Conservation (phyloP, 2,888 invertebrate genomes). For the Drosophila demipolita region DNA sequence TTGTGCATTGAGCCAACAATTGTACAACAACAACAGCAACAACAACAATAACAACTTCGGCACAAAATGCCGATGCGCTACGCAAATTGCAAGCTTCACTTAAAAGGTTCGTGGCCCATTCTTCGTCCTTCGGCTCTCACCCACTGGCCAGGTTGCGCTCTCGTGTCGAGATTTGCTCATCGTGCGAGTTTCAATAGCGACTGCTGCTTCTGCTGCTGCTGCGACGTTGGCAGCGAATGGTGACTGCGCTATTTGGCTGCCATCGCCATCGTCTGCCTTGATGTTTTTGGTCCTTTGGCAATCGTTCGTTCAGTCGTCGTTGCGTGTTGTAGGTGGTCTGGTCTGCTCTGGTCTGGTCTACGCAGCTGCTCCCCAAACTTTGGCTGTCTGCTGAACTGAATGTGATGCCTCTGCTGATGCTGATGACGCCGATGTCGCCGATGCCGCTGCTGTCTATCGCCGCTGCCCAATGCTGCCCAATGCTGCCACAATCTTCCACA, state of each 20-base stretch:
- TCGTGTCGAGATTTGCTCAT: constrained; percentile 52
- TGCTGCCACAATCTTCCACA: constrained; percentile 28
- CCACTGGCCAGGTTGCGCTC: constrained; percentile 48
- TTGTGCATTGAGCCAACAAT: constrained; percentile 64
- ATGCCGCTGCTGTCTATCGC: constrained; percentile 12
- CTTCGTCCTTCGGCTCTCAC: constrained; percentile 41
- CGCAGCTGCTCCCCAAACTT: constrained; percentile 44
- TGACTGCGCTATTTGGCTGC: constrained; percentile 38
- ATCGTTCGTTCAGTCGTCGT: constrained; percentile 81
- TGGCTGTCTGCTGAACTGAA: constrained; percentile 33
- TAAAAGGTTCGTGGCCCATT: constrained; percentile 54
- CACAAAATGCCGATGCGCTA: constrained; percentile 72
- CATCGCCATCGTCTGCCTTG: constrained; percentile 46
- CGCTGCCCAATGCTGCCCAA: background rate
- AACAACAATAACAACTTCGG: constrained; percentile 38
- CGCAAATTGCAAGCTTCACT: constrained; percentile 70
- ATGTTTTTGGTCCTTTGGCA: constrained; percentile 78
- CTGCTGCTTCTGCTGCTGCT: constrained; percentile 33
- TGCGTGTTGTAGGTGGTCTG: constrained; percentile 83
- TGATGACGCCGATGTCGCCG: constrained; percentile 19
- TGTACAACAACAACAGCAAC: constrained; percentile 39
- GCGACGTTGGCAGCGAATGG: constrained; percentile 42
- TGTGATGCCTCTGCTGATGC: constrained; percentile 45
- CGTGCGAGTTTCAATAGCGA: constrained; percentile 30
- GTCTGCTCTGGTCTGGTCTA: constrained; percentile 61